Base-by-base conservation (phyloP, 2,113 vertebrate genomes). In the Arizona elegans region DNA sequence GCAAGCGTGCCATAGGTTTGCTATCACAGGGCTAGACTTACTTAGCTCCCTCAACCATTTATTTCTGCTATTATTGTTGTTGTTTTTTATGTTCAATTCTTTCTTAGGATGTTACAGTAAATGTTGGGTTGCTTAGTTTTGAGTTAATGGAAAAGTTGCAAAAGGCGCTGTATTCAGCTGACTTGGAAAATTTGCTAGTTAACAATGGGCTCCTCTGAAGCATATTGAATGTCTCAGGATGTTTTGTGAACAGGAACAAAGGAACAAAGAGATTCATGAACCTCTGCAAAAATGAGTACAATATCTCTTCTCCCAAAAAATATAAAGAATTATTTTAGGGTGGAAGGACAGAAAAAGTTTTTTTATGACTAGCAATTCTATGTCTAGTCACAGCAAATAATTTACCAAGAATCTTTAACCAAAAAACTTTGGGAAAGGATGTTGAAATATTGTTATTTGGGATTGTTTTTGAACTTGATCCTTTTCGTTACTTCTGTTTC, bases 121-220 rank as follows among this genome's bases (percentile, higher is more conserved):
- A 21, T 52, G 1, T n/a, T 52, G 62, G 93, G 94, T 47, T 11
- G 54, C 54, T 87, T 94, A 94, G 24, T 65, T 93, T 94, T 91
- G 8, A 33, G 56, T 92, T 96, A 95, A 96, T 88, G 33, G 33
- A 81, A 81, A 81, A 38, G 8, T 21, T 81, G 17, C 33, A 81
- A 81, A 81, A 43, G 3, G 75, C 43, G 43, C 8, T 43, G 75
- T 81, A 81, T 81, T 81, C 33, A 21, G 8, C 75, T 81, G 75
- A 43, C 8, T 43, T 81, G 75, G 33, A 81, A 81, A 81, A 81
- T 81, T 81, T 38, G 17, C 17, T 81, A 43, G 75, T 21, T 81
- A 81, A 81, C 8, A 21, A 43, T 8, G 1, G 17, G 33, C 33
- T 43, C 33, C 17, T 81, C 8, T 43, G 33, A 81, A 81, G 33